Evolutionary conservation across 2,888 invertebrate genomes (phyloP).

Genomic region (Cephus nigrinus): DNA sequence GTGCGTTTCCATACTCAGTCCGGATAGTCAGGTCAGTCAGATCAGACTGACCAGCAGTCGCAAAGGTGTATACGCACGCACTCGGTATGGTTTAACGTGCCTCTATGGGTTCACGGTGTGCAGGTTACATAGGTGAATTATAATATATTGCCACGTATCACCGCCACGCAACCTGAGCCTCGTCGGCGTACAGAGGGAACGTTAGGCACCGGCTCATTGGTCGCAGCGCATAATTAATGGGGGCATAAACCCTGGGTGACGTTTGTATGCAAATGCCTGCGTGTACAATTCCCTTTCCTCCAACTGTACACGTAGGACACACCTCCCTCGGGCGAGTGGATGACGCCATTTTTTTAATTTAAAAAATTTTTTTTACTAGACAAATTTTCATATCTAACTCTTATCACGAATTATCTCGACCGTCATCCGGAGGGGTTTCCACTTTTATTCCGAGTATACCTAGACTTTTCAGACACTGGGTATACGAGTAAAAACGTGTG

Average conservation of each 20-base stretch:
- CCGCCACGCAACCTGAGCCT: slow-evolving; percentile 3
- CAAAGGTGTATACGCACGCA: not conserved
- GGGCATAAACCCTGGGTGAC: slow-evolving; percentile 52
- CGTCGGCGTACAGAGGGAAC: slow-evolving; percentile 25
- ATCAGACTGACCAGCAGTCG: not conserved
- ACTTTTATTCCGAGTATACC: not conserved
- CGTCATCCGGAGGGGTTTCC: not conserved
- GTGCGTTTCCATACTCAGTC: not conserved
- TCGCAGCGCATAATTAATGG: slow-evolving; percentile 54
- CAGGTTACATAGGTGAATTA: slow-evolving; percentile 16
- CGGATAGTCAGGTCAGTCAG: not conserved
- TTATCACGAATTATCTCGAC: not conserved
- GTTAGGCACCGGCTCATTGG: slow-evolving; percentile 50
- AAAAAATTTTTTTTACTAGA: not conserved
- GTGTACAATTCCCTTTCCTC: slow-evolving; percentile 25
- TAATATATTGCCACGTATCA: slow-evolving; percentile 14
- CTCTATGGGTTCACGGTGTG: not conserved
- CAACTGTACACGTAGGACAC: not conserved
- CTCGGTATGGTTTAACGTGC: not conserved
- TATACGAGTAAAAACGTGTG: not conserved
- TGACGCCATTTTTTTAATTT: not conserved
- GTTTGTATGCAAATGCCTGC: slow-evolving; percentile 50
- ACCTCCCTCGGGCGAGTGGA: not conserved
- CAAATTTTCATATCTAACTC: not conserved
- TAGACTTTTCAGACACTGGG: not conserved